Evolutionary conservation across 1,140 invertebrate species (phyloP), one percentile per base, ranked within the genome.

Genomic region (Drosophila leontia): DNA sequence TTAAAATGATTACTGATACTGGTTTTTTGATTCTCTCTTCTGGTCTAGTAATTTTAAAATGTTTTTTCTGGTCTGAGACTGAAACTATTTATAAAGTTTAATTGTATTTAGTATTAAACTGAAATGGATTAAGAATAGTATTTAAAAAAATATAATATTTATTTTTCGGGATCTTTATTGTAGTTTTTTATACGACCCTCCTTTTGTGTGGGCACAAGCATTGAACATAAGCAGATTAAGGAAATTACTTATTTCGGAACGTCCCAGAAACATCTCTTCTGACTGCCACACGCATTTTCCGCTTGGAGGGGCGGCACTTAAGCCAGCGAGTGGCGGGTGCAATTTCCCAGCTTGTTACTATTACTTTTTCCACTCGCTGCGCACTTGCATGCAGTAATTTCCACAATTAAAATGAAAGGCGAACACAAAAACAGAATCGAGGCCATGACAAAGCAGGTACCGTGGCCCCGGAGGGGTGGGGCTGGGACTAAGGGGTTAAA

Each of bases 331-430:
- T 15, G 15, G 32, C 55, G 53, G 63, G 39, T 58, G 77, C 61
- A 80, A 64, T 58, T 69, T 59, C 44, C 50, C 60, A 67, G 64
- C 57, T 68, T 75, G 78, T 62, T 68, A 59, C 58, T 65, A 47
- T 62, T 80, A 19, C 44, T 35, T 53, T 75, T 75, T 61, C 41
- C 61, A 53, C 62, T 61, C 41, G 50, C n/a, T 45, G 34, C 60
- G 26, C 34, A 64, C 57, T 75, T 63, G 62, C 71, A 53, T 75
- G 82, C 32, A 80, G 82, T 80, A 77, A 80, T 88, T 83, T 84
- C 55, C 67, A 82, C 85, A 85, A 88, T 90, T 90, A 90, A 90
- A 87, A 70, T 67, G 53, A 53, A 77, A 53, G 42, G 35, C 65
- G 64, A 76, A 53, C 69, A 64, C 68, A 64, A 67, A 42, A 74